Conservation (phyloP, 2,888 invertebrate genomes). For the Linyphia triangularis region DNA sequence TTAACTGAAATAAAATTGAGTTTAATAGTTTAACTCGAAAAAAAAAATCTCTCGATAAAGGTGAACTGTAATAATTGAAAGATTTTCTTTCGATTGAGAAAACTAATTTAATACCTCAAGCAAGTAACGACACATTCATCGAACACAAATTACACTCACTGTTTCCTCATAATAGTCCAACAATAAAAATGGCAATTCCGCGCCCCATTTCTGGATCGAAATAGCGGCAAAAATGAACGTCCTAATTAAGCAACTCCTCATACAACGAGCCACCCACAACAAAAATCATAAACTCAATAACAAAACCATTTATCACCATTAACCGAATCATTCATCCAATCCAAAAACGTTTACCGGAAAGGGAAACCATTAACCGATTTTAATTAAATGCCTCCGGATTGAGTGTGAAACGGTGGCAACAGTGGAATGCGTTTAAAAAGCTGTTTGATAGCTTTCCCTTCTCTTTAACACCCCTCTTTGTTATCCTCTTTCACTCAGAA, state of each 20-base stretch:
- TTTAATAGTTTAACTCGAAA: no score
- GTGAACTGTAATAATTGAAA: no score
- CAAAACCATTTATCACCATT: constrained; percentile 14
- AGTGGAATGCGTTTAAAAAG: constrained; percentile 33
- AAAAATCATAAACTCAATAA: constrained; percentile 31
- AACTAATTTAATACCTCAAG: no score
- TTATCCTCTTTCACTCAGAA: constrained; percentile 3
- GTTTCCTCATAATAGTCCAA: not conserved
- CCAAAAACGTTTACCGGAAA: constrained; percentile 70
- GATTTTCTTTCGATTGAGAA: no score
- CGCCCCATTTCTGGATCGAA: not conserved
- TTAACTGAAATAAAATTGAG: no score
- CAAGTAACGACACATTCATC: no score
- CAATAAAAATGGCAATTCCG: not conserved
- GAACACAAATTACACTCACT: not conserved
- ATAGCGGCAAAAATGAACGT: not conserved
- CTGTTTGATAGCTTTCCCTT: constrained; percentile 49
- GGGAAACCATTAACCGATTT: constrained; percentile 59
- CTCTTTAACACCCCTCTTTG: not conserved
- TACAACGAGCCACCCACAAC: not conserved
- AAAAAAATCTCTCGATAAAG: no score
- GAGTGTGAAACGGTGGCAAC: constrained; percentile 1
- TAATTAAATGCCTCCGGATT: constrained; percentile 53
- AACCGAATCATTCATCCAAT: constrained; percentile 35
- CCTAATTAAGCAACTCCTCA: constrained; percentile 17